phyloP scores from a whole-genome alignment of 2,113 vertebrate species.

The Salvator merianae region DNA sequence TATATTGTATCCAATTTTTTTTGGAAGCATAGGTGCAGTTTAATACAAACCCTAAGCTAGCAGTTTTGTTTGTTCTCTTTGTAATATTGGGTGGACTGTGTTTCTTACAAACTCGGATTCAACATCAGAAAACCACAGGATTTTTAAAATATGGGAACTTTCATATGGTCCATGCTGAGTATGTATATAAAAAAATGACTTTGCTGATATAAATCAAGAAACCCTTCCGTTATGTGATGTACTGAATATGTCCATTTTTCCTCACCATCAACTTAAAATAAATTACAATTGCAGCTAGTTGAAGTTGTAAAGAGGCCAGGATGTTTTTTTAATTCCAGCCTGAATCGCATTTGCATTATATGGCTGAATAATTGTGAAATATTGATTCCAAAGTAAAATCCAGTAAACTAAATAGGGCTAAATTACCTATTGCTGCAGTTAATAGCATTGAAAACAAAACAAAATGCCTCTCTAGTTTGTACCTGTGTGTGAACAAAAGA shows the following conservation, averaged over 20 bases:
- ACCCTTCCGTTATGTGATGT: neutral
- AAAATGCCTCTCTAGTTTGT: too few relatives aligned
- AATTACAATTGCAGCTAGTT: neutral
- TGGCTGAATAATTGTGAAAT: neutral
- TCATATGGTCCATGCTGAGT: neutral
- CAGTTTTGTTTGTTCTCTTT: neutral
- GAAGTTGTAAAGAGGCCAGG: neutral
- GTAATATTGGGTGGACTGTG: neutral
- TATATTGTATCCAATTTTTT: neutral
- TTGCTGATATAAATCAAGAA: neutral
- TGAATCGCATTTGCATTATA: neutral
- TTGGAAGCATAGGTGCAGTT: neutral
- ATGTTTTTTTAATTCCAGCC: neutral
- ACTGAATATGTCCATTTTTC: neutral
- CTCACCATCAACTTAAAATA: too few relatives aligned
- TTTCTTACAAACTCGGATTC: neutral
- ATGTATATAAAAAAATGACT: neutral
- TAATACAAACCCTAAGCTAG: neutral
- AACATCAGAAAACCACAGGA: neutral
- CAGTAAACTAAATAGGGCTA: neutral
- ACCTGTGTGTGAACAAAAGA: too few relatives aligned
- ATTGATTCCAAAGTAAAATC: neutral
- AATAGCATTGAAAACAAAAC: too few relatives aligned
- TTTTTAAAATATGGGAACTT: neutral
- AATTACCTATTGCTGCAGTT: too few relatives aligned